Conservation (phyloP, 2,797 vertebrate species). For the Acanthiza pusilla region DNA sequence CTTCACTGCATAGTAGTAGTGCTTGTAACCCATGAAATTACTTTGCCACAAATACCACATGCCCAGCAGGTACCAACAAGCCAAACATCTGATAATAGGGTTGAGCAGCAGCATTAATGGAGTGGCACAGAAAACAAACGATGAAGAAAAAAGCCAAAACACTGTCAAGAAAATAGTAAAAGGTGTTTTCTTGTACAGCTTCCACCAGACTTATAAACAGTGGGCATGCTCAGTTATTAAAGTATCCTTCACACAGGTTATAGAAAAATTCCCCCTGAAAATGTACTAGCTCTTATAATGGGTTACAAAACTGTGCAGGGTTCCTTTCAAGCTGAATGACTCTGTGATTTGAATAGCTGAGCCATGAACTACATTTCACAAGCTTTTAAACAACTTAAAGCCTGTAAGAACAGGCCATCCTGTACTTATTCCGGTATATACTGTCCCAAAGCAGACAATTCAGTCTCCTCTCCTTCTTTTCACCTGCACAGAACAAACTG, state of each 20-base stretch:
- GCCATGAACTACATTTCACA: neutral
- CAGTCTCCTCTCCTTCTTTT: neutral
- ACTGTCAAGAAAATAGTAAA: neutral
- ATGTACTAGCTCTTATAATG: neutral
- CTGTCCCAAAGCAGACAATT: neutral
- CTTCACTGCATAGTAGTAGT: neutral
- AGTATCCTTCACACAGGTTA: neutral
- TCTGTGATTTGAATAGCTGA: neutral
- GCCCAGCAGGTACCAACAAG: neutral
- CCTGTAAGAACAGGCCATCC: neutral
- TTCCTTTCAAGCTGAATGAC: neutral
- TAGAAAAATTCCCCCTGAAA: neutral
- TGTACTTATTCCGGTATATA: accelerated
- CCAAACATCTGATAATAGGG: neutral
- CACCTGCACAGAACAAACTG: neutral
- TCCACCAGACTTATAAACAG: neutral
- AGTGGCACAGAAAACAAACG: neutral
- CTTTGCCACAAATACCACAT: neutral
- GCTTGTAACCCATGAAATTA: neutral
- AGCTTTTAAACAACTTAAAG: neutral
- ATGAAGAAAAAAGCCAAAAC: neutral
- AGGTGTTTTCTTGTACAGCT: neutral
- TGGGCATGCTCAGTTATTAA: neutral
- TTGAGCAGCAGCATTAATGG: neutral
- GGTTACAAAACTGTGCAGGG: neutral